Base-by-base conservation (phyloP, 92 coral and sea anemone species). In the Anthopleura xanthogrammica region DNA sequence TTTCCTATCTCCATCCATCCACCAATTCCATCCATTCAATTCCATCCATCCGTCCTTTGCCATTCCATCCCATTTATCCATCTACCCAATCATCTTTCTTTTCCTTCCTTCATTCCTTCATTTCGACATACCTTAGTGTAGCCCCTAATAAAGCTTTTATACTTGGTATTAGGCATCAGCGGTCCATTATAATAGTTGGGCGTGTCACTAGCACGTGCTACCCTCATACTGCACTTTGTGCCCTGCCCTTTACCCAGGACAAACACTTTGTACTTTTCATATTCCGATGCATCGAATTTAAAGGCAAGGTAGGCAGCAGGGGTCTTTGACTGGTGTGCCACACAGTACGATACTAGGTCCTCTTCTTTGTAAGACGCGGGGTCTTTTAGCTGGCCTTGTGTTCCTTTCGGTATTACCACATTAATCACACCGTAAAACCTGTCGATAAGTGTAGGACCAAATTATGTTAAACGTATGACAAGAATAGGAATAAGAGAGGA, bases 291-390 rank as follows among this genome's bases (percentile, higher is more conserved):
- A 22, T 76, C 16, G 79, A 92, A 92, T 41, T 62, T 76, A 56
- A 92, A 87, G 11, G 93, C 93, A 36, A 92, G 52, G 66, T 92
- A 92, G 9, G 95, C 86, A 7, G 85, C 85, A 12, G 82, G 88
- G 7, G 43, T 23, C 7, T 70, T 48, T 16, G 87, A 78, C 54
- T 50, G 43, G 60, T 86, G 83, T 52, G 87, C 88, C 55, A 48
- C 79, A 16, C 88, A 87, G 74, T 92, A 92, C 52, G 87, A 23
- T 16, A 78, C 76, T 41, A 87, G 58, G 79, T 82, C 83, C 36
- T 42, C 39, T 48, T 46, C 71, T 55, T 29, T 52, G 16, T 82
- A 60, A 16, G 65, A 48, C 19, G 29, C 48, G 22, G 83, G 83
- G 29, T 41, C 56, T n/a, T 76, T 46, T 9, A 85, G 29, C 12